These are phyloP conservation scores for Macaria liturata DNA, from an alignment of 2,888 invertebrate genomes.

Conservation along the genomic window DNA sequence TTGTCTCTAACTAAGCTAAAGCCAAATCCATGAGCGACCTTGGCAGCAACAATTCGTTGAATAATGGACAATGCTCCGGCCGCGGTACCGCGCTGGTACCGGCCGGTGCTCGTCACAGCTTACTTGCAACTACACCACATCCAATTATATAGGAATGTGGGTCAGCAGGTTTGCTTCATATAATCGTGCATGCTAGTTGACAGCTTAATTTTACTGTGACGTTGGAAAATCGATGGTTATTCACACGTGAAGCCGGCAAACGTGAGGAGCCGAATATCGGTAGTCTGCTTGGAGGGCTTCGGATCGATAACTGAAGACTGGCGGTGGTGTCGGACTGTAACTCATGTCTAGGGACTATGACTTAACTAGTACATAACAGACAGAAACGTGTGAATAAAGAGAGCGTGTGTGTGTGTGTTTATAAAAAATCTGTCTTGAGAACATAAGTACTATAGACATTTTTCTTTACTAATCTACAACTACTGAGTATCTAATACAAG, in stretches of 20 bases:
- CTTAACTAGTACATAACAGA: too few relatives aligned
- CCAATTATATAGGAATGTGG: slow-evolving; percentile 42
- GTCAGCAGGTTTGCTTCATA: slow-evolving; percentile 39
- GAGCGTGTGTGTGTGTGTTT: too few relatives aligned
- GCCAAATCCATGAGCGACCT: slow-evolving; percentile 25
- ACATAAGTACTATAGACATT: too few relatives aligned
- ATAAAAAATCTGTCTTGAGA: too few relatives aligned
- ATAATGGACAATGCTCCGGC: slow-evolving; percentile 22
- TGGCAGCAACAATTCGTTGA: slow-evolving; percentile 27
- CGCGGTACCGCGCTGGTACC: slow-evolving; percentile 21
- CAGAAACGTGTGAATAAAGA: too few relatives aligned
- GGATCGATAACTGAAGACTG: slow-evolving; percentile 1
- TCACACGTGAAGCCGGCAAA: slow-evolving; percentile 16
- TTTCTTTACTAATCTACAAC: neutral
- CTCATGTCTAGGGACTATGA: too few relatives aligned
- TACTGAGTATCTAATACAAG: neutral
- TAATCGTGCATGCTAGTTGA: slow-evolving; percentile 28
- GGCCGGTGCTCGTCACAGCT: slow-evolving; percentile 26
- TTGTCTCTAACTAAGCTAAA: too few relatives aligned
- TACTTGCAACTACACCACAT: slow-evolving; percentile 17
- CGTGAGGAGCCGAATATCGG: slow-evolving; percentile 5
- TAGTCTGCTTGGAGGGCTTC: slow-evolving; percentile 8
- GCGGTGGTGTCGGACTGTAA: too few relatives aligned
- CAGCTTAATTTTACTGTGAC: slow-evolving; percentile 36
- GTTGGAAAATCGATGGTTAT: slow-evolving; percentile 25